These are phyloP conservation scores for Melanotaenia parkinsoni DNA, from an alignment of 2,797 vertebrate genomes.

Conservation along the genomic window DNA sequence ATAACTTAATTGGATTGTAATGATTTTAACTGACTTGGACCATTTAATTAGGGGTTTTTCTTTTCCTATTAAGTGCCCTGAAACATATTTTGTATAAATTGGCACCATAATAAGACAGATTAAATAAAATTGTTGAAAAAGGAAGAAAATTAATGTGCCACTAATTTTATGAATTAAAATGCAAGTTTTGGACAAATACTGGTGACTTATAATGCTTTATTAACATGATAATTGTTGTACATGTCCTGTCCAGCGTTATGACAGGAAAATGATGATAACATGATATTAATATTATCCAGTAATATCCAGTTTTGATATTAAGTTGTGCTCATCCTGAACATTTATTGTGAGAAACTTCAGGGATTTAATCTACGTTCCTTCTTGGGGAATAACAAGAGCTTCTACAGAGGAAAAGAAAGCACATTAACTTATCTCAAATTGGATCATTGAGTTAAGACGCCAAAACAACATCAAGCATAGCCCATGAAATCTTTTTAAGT, in stretches of 20 bases:
- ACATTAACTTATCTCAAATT: slow-evolving; percentile 56
- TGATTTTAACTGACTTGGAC: not conserved
- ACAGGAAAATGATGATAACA: no score
- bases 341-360: not conserved
- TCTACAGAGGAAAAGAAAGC: not conserved
- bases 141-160: not conserved
- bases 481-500: slow-evolving; percentile 46
- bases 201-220: not conserved
- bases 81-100: not conserved
- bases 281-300: no score
- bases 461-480: slow-evolving; percentile 43
- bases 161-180: not conserved
- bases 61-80: not conserved
- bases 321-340: slow-evolving; percentile 8
- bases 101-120: not conserved
- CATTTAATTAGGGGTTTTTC: not conserved
- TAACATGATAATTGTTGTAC: no score
- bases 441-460: slow-evolving; percentile 43
- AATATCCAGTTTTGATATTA: slow-evolving; percentile 4
- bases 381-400: no score
- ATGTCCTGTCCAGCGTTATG: no score
- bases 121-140: not conserved
- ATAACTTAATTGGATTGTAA: not conserved
- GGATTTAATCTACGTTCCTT: slow-evolving; percentile 12
- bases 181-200: not conserved